Evolutionary conservation across 1,140 invertebrate species (phyloP), one percentile per base, ranked within the genome.

Genomic region (Drosophila arawakana): DNA sequence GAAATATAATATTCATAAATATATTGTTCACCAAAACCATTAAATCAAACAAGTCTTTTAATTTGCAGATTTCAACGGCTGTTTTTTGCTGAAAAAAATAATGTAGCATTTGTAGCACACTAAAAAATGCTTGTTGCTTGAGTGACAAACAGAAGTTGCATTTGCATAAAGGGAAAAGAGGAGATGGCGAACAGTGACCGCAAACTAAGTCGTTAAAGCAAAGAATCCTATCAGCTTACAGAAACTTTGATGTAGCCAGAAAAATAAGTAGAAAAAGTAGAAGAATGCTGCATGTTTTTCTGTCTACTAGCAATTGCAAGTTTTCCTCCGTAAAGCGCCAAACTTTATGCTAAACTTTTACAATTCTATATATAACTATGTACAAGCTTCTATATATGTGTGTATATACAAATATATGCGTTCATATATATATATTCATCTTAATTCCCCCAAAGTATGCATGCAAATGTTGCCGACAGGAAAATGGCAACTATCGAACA

Each of bases 161-260:
- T 11, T 43, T 49, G 18, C 10, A 43, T 4, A 44, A 11, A 46
- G 44, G 3, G 3, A 10, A 49, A 4, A 7, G n/a, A 15, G 10
- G 30, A 34, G 50, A 15, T 44, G 13, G 8, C n/a, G 39, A 58
- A 61, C 34, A 34, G 7, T 71, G 67, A 71, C 83, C 83, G 49
- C 77, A 88, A 88, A 82, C 73, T 83, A 89, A 88, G 84, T 83
- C 80, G 83, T 89, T 88, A 88, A 88, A 88, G 80, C 76, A 88
- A 88, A 82, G 76, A 86, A 88, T 75, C 73, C 70, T 77, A 76
- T 72, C 83, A 86, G 84, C 84, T 88, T 86, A 88, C 59, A 55
- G 73, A 89, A 88, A 70, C 76, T 83, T 71, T 76, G 55, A 67
- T 54, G 80, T 59, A 68, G 60, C 57, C 58, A 70, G 55, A 8